phyloP scores from a whole-genome alignment of 1,140 invertebrate genomes.

The Trachymyrmex cornetzi region DNA sequence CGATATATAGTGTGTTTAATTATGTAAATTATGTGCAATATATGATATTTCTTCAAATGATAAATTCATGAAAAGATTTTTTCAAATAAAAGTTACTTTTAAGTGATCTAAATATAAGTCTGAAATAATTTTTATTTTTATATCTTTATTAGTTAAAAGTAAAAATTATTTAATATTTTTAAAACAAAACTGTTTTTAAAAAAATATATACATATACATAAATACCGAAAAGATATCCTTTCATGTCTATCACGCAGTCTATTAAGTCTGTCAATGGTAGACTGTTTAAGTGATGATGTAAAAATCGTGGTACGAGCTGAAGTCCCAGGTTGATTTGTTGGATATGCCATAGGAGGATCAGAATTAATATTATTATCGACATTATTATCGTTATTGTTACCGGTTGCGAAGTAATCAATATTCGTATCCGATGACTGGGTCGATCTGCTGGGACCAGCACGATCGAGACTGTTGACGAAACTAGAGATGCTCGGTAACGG shows the following conservation, averaged over 20 bases:
- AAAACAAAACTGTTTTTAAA: background rate
- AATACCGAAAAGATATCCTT: constrained; percentile 65
- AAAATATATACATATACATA: background rate
- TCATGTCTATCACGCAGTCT: constrained; percentile 52
- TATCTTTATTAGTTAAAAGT: background rate
- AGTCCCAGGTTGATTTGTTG: constrained; percentile 58
- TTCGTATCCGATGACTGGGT: constrained; percentile 21
- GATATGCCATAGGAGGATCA: constrained; percentile 22
- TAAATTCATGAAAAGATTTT: background rate
- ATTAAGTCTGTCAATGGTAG: constrained; percentile 21
- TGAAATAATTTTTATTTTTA: background rate
- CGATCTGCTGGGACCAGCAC: background rate
- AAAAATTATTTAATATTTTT: constrained; percentile 7
- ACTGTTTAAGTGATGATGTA: constrained; percentile 40
- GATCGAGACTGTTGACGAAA: constrained; percentile 30
- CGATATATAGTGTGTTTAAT: background rate
- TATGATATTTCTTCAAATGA: background rate
- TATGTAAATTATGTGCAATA: background rate
- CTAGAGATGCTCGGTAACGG: constrained; percentile 51
- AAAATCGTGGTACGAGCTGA: constrained; percentile 48
- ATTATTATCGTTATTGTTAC: background rate
- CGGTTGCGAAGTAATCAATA: background rate
- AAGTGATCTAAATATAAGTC: background rate
- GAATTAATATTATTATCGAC: constrained; percentile 8
- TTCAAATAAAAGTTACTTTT: background rate